phyloP scores from a whole-genome alignment of 2,113 vertebrate species.

The Microcebus jonahi region DNA sequence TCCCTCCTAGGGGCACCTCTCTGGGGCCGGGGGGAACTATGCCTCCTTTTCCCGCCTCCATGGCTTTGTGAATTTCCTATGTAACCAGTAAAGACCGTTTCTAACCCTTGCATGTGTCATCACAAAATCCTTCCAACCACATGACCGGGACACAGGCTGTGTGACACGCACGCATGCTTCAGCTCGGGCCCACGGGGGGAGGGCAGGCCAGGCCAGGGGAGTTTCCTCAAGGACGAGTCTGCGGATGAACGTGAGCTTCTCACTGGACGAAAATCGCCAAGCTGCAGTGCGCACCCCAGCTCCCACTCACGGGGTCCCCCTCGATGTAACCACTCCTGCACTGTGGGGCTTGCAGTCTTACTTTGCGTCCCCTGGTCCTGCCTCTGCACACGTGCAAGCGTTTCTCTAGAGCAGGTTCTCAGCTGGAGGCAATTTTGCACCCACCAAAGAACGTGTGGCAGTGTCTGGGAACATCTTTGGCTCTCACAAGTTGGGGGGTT shows the following conservation, averaged over 20 bases:
- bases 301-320: accelerated
- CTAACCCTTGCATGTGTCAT: not conserved
- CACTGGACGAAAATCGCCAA: not conserved
- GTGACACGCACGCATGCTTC: too few species aligned
- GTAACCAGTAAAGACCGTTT: not conserved
- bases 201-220: not conserved
- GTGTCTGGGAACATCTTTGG: not conserved
- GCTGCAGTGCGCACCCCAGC: not conserved
- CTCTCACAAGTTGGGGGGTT: not conserved
- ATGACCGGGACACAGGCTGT: not conserved
- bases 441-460: not conserved
- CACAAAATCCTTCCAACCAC: too few species aligned
- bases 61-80: not conserved
- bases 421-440: not conserved
- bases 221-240: not conserved
- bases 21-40: not conserved
- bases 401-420: not conserved
- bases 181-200: accelerated
- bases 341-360: not conserved
- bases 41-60: not conserved
- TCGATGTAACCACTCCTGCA: not conserved
- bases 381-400: not conserved
- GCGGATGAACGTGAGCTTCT: not conserved
- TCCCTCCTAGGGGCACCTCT: not conserved
- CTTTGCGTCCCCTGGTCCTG: accelerated